Conservation (phyloP, 2,113 vertebrate genomes). For the Pangasianodon hypophthalmus region DNA sequence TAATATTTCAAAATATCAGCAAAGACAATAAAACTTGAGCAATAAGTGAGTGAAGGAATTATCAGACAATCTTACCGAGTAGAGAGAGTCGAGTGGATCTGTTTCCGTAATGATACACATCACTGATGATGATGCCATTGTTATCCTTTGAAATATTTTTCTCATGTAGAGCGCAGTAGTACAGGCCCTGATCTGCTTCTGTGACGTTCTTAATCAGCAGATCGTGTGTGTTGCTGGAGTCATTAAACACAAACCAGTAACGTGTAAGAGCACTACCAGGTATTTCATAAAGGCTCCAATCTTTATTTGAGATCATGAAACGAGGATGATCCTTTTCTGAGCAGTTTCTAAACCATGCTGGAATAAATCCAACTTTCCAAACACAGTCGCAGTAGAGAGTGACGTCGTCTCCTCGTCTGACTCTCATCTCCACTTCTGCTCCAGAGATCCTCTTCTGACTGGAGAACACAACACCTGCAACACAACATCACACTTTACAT, state of each 20-base stretch:
- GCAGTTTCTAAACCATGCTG: no score
- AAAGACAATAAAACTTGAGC: no score
- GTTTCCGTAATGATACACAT: constrained; percentile 19
- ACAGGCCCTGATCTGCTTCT: constrained; percentile 48
- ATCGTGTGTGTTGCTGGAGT: not conserved
- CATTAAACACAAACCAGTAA: constrained; percentile 3
- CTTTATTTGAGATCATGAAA: no score
- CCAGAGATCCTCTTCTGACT: constrained; percentile 19
- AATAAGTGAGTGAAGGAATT: no score
- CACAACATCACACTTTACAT: not conserved
- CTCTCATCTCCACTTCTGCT: constrained; percentile 22
- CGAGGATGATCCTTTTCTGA: no score
- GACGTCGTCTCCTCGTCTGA: constrained; percentile 38
- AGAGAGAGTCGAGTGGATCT: not conserved
- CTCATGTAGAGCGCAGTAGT: constrained; percentile 44
- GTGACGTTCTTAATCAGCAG: constrained; percentile 51
- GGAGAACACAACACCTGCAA: constrained; percentile 24
- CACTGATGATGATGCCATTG: not conserved
- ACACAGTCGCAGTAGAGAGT: no score
- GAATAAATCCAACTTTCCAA: no score
- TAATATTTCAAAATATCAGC: not conserved
- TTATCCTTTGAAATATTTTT: not conserved
- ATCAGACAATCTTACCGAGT: constrained; percentile 18
- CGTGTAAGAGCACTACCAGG: not conserved
- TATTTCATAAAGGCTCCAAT: not conserved